Base-by-base conservation (phyloP, 2,888 invertebrate genomes). In the Amaurobius ferox region DNA sequence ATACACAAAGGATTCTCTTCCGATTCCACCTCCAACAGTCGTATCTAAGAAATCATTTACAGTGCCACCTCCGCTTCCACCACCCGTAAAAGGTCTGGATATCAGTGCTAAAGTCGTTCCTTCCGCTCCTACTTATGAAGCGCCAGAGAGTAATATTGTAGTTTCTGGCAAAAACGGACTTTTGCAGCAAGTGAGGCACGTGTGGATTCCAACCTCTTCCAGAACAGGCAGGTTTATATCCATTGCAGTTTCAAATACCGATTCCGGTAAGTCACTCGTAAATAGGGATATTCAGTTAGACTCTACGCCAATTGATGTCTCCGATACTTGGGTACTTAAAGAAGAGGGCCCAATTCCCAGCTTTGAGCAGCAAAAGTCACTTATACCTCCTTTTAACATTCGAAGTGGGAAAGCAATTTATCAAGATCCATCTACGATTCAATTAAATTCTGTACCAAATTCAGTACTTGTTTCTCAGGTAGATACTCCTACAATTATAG, bases 141-240 rank as follows among this genome's bases (percentile, higher is more conserved):
- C 23, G 5, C 55, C 55, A 0, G 55, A 55, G 5, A 6, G 23
- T 11, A 55, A 55, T 3, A 23, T 19, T 23, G 3, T 55, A 11
- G 11, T 23, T 23, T 7, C 32, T 9, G 19, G 6, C 9, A 66
- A 66, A 32, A 30, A 66, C n/a, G n/a, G 13, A 16, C 35, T 55
- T 19, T 5, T 55, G 9, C 44, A 26, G 11, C 77, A 72, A 40
- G 39, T 85, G 3, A 77, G 66, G 19, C 83, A 85, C 26, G 66
- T 85, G 23, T 85, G 83, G 83, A 67, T 85, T 61, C 83, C 83
- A n/a, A 77, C 83, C 5, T 85, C 83, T 13, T 44, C 35, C 3
- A 44, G 70, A 72, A 85, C 83, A 32, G 83, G 83, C 29, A 85
- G 78, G 44, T 85, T 85, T n/a, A 67, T 85, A 23, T 70, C 83